These are phyloP conservation scores for Nephrotoma guestfalica DNA, from an alignment of 2,888 invertebrate genomes.

Conservation along the genomic window DNA sequence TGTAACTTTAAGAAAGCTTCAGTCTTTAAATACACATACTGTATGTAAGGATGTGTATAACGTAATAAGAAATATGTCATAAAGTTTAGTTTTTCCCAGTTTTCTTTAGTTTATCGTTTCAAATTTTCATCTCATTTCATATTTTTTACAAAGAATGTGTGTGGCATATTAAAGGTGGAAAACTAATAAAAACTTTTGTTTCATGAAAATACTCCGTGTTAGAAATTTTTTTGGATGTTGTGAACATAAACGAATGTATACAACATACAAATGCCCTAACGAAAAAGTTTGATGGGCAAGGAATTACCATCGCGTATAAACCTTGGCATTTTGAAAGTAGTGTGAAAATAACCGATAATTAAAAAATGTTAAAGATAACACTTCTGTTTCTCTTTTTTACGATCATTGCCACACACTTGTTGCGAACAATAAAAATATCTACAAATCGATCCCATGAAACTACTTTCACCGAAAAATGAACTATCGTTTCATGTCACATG, in stretches of 20 bases:
- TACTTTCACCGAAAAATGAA: too few relatives aligned
- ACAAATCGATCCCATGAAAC: too few relatives aligned
- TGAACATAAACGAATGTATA: not conserved
- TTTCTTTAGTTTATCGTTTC: not conserved
- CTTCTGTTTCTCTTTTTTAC: too few relatives aligned
- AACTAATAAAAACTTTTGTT: not conserved
- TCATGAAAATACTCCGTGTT: not conserved
- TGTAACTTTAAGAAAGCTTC: not conserved
- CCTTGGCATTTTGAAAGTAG: too few relatives aligned
- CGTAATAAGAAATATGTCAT: not conserved
- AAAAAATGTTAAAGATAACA: too few relatives aligned
- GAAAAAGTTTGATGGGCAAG: not conserved
- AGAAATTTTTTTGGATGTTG: not conserved
- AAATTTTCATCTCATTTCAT: not conserved
- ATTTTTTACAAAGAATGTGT: not conserved
- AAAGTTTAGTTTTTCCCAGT: not conserved
- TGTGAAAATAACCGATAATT: too few relatives aligned
- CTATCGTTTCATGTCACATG: too few relatives aligned
- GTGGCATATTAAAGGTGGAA: not conserved
- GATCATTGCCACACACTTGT: too few relatives aligned
- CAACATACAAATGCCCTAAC: not conserved
- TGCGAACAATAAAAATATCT: too few relatives aligned
- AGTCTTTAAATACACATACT: not conserved
- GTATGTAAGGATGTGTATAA: not conserved
- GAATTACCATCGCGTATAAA: too few relatives aligned